Conservation (phyloP, 30 jellyfish, hydroid and myxozoan species). For the Clytia hemisphaerica region DNA sequence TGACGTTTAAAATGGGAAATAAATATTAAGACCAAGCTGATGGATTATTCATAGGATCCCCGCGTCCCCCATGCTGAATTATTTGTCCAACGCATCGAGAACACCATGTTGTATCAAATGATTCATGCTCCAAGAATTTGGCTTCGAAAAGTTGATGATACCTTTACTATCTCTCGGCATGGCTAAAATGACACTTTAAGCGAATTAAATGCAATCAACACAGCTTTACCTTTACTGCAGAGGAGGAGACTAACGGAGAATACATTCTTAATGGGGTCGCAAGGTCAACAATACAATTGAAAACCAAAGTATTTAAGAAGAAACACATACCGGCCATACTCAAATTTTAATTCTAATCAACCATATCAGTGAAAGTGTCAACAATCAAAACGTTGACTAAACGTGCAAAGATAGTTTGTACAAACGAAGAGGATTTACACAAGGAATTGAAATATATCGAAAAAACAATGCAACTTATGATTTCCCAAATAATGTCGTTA, state of each 20-base stretch:
- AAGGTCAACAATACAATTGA: background rate
- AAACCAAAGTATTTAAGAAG: constrained; percentile 10
- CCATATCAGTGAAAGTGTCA: constrained; percentile 7
- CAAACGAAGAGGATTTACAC: background rate
- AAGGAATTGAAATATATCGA: background rate
- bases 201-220: too few relatives aligned
- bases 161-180: background rate
- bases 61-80: too few relatives aligned
- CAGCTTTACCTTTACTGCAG: background rate
- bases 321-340: background rate
- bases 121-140: background rate
- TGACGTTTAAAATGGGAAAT: too few relatives aligned
- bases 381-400: background rate
- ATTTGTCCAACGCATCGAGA: background rate
- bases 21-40: too few relatives aligned
- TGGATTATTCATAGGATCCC: too few relatives aligned
- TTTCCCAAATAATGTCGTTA: background rate
- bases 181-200: background rate
- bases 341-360: constrained; percentile 3
- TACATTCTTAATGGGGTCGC: background rate
- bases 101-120: background rate
- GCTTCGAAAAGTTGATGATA: constrained; percentile 6
- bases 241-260: background rate
- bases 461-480: background rate
- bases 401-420: constrained; percentile 6